Evolutionary conservation across 2,113 vertebrate species (phyloP).

Genomic region (Lepus americanus): DNA sequence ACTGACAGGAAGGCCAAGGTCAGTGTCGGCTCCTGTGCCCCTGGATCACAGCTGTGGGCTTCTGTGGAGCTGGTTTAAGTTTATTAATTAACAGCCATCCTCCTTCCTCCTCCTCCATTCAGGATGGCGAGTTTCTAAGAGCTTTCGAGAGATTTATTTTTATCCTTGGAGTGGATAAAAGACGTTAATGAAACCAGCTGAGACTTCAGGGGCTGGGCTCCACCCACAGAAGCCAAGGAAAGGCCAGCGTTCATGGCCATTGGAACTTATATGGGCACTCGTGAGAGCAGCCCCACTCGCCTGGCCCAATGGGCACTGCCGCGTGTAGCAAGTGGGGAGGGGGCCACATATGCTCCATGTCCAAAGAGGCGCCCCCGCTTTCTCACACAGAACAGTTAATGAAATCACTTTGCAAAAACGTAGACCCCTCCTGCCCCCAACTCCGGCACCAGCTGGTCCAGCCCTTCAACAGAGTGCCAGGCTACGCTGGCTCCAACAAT

Average conservation of each 20-base stretch:
- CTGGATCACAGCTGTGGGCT: constrained; percentile 40
- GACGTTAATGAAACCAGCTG: constrained; percentile 79
- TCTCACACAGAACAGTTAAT: constrained; percentile 85
- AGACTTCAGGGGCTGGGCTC: constrained; percentile 68
- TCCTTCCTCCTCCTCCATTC: constrained; percentile 50
- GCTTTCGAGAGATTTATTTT: constrained; percentile 79
- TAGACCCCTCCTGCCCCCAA: constrained; percentile 57
- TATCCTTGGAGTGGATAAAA: constrained; percentile 74
- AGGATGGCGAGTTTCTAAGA: constrained; percentile 70
- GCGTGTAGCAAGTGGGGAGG: neutral
- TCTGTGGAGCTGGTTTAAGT: constrained; percentile 46
- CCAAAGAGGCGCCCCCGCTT: constrained; percentile 82
- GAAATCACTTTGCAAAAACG: constrained; percentile 85
- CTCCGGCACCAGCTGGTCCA: constrained; percentile 67
- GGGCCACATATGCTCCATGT: constrained; percentile 75
- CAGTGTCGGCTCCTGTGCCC: neutral
- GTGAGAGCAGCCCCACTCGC: constrained; percentile 71
- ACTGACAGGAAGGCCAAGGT: neutral
- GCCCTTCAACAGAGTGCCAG: constrained; percentile 54
- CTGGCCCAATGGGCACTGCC: constrained; percentile 72
- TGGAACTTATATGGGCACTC: constrained; percentile 86
- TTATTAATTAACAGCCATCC: constrained; percentile 72
- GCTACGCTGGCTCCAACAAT: constrained; percentile 82
- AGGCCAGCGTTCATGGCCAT: constrained; percentile 74
- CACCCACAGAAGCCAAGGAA: constrained; percentile 74